These are phyloP conservation scores for Ceratotherium simum DNA, from an alignment of 2,113 vertebrate species.

Conservation along the genomic window DNA sequence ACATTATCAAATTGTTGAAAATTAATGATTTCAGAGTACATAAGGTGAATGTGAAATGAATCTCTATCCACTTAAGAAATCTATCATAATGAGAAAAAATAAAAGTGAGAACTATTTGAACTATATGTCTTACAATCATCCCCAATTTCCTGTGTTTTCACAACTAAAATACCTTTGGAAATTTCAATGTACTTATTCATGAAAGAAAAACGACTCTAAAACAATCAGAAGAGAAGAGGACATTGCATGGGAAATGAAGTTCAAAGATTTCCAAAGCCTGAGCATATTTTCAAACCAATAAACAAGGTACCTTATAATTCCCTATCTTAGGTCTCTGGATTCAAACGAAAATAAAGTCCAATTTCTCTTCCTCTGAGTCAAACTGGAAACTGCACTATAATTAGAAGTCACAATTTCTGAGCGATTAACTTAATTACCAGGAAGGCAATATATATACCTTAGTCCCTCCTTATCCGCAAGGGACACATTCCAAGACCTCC, in stretches of 20 bases:
- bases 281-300: slow-evolving; percentile 33
- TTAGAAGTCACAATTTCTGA: slow-evolving; percentile 17
- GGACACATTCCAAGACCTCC: no score
- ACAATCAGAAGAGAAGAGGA: background rate
- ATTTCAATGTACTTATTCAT: background rate
- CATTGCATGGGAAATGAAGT: background rate
- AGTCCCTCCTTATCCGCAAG: no score
- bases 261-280: background rate
- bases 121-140: background rate
- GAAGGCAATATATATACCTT: background rate
- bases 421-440: background rate
- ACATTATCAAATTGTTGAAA: slow-evolving; percentile 29
- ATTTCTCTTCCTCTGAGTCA: slow-evolving; percentile 34
- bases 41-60: background rate
- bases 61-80: background rate
- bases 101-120: background rate
- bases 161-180: slow-evolving; percentile 18
- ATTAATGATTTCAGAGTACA: background rate
- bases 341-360: slow-evolving; percentile 22
- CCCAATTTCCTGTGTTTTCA: slow-evolving; percentile 28
- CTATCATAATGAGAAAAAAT: background rate
- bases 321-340: background rate
- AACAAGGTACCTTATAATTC: background rate
- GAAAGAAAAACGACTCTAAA: slow-evolving; percentile 12
- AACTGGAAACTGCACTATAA: background rate